Percentiles rank a stretch among this genome's conserved stretches.
Evolutionary conservation across 2,797 vertebrate genomes (phyloP).

Genomic region (Leucoraja ocellata): DNA sequence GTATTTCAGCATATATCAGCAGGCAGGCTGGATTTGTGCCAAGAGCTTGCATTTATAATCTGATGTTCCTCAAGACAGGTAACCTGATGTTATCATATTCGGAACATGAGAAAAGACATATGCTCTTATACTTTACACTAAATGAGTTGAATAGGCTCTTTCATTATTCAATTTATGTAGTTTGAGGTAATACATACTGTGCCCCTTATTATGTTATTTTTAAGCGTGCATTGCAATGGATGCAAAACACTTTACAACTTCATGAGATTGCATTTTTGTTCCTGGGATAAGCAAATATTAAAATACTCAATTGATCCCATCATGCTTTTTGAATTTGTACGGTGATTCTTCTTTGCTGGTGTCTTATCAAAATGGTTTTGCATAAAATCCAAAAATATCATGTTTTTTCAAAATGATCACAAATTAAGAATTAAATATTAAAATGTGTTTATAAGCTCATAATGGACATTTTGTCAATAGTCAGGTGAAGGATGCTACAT

Average conservation of each 20-base stretch:
- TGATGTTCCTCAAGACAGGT: neutral
- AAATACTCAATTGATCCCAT: neutral
- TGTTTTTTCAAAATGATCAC: neutral
- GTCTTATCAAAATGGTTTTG: neutral
- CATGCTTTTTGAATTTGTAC: neutral
- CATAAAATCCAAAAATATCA: neutral
- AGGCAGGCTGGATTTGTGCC: neutral
- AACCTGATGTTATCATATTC: neutral
- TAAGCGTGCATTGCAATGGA: no score
- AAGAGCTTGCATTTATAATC: neutral
- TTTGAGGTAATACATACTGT: neutral
- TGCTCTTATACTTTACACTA: neutral
- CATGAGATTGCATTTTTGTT: neutral
- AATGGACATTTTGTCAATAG: neutral
- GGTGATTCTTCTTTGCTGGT: neutral
- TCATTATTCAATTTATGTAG: neutral
- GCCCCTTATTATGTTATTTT: neutral
- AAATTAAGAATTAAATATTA: slow-evolving; percentile 20
- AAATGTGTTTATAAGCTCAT: neutral
- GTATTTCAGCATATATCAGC: neutral
- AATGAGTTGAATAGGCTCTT: neutral
- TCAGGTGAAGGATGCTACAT: neutral
- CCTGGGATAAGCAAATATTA: neutral
- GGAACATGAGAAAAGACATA: neutral
- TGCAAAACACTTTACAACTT: neutral